Conservation (phyloP, 1,140 invertebrate species). For the Drosophila azteca region DNA sequence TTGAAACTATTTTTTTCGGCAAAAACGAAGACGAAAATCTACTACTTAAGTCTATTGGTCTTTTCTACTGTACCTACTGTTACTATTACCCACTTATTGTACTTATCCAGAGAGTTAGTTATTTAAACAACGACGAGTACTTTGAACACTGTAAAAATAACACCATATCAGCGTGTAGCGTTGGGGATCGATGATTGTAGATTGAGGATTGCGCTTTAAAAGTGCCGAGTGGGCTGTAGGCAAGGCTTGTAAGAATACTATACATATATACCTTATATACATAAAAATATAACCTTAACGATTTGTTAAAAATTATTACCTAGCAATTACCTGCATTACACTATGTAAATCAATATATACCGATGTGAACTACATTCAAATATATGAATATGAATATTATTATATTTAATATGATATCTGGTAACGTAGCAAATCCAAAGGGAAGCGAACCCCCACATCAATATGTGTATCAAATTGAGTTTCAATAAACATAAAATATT, state of each 20-base stretch:
- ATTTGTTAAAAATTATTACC: constrained; percentile 55
- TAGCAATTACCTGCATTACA: constrained; percentile 41
- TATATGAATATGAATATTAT: constrained; percentile 59
- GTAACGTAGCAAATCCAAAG: constrained; percentile 53
- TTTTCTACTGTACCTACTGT: constrained; percentile 55
- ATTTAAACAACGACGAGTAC: constrained; percentile 40
- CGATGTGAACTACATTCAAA: constrained; percentile 65
- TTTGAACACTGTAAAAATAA: constrained; percentile 78
- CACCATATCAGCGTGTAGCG: constrained; percentile 77
- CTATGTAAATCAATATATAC: constrained; percentile 54
- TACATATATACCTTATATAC: not conserved
- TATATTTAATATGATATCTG: constrained; percentile 47
- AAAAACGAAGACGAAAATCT: constrained; percentile 45
- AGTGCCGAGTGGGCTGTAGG: constrained; percentile 61
- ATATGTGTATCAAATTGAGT: constrained; percentile 80
- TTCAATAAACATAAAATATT: constrained; percentile 80
- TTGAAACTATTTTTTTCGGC: constrained; percentile 63
- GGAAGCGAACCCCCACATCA: constrained; percentile 49
- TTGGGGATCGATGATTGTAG: constrained; percentile 43
- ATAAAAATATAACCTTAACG: constrained; percentile 36
- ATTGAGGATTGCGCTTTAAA: constrained; percentile 68
- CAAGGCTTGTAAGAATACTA: constrained; percentile 60
- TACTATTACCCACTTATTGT: constrained; percentile 43
- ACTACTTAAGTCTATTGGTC: constrained; percentile 64
- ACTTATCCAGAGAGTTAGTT: constrained; percentile 22